A percentile compares a stretch with the other conserved stretches of the same genome.
phyloP scores from a whole-genome alignment of 2,113 vertebrate species.

The Aplodontia rufa region DNA sequence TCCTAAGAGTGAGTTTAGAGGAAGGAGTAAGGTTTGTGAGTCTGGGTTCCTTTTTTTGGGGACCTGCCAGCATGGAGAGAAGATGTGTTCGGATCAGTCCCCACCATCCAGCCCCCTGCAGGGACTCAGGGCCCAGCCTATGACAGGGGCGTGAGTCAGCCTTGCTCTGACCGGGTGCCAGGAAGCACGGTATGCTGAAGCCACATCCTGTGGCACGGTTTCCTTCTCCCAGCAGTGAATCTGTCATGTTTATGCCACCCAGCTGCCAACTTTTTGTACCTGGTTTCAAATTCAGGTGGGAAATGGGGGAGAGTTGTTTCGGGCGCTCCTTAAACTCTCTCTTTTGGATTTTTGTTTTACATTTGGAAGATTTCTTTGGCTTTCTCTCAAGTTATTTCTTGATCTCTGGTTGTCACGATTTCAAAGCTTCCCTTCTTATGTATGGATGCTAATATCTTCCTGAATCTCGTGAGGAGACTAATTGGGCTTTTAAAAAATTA shows the following conservation, averaged over 20 bases:
- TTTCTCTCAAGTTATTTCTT: neutral
- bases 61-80: neutral
- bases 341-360: neutral
- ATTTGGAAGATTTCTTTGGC: neutral
- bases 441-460: neutral
- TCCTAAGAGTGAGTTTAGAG: neutral
- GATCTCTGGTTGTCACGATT: neutral
- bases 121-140: neutral
- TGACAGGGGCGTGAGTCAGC: neutral
- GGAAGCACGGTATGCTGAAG: neutral
- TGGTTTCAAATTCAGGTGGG: constrained; percentile 11
- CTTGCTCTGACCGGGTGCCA: too few relatives aligned
- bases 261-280: neutral
- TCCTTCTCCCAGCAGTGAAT: neutral
- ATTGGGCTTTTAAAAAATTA: constrained; percentile 29
- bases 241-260: neutral
- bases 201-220: neutral
- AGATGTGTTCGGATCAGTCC: neutral
- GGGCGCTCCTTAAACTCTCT: neutral
- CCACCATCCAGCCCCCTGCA: neutral
- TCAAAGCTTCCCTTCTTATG: neutral
- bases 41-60: neutral
- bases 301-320: neutral
- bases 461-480: neutral
- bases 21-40: neutral